A percentile compares a stretch with the other conserved stretches of the same genome.
Evolutionary conservation across 2,113 vertebrate genomes (phyloP).

Genomic region (Triplophysa rosa): DNA sequence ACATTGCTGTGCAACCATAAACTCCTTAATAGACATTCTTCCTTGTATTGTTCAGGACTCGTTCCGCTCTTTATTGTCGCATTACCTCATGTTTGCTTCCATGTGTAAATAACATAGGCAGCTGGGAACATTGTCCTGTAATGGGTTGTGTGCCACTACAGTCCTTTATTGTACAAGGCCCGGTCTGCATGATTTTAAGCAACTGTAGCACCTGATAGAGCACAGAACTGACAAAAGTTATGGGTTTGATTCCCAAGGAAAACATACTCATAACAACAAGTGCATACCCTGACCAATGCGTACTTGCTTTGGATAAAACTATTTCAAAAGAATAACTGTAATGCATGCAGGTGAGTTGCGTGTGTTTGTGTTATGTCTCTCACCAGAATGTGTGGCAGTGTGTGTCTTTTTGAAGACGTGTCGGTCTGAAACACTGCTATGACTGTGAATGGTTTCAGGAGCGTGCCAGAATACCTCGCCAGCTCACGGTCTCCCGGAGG

Average conservation of each 20-base stretch:
- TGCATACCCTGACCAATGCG: no score
- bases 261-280: background rate
- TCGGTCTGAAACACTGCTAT: conserved; percentile 61
- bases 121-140: no score
- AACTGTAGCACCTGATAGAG: no score
- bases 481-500: conserved; percentile 57
- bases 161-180: no score
- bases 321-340: background rate
- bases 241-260: background rate
- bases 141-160: no score
- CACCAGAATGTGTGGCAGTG: conserved; percentile 52
- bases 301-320: background rate
- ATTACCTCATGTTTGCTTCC: no score
- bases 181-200: no score
- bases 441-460: conserved; percentile 68
- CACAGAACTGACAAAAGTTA: background rate
- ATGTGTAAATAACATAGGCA: no score
- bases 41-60: no score
- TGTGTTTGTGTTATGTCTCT: conserved; percentile 18
- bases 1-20: no score
- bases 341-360: conserved; percentile 4
- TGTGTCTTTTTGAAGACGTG: conserved; percentile 53
- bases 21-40: no score
- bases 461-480: conserved; percentile 60
- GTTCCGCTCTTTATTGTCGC: no score